phyloP scores from a whole-genome alignment of 1,140 invertebrate species.

The Sycophaga agraensis region DNA sequence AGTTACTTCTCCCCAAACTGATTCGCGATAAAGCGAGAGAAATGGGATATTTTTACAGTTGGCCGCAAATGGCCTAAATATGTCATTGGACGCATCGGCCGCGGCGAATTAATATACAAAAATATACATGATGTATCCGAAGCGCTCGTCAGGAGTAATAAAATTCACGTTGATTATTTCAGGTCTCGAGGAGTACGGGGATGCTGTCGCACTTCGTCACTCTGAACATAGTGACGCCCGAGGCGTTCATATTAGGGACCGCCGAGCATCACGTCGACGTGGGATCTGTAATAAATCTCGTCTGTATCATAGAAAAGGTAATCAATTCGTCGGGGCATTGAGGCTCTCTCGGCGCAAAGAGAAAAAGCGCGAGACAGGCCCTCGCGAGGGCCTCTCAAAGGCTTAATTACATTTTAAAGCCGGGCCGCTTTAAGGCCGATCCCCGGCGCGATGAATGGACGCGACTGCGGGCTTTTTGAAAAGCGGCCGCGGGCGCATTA shows the following conservation, averaged over 20 bases:
- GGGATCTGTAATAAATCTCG: constrained; percentile 85
- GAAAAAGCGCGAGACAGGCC: too few relatives aligned
- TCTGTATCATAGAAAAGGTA: constrained; percentile 92
- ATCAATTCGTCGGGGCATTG: too few relatives aligned
- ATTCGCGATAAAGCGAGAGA: too few relatives aligned
- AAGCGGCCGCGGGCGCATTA: too few relatives aligned
- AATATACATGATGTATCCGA: neutral
- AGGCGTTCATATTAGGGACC: constrained; percentile 83
- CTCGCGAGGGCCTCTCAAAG: neutral
- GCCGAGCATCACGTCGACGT: constrained; percentile 87
- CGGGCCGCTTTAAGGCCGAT: neutral
- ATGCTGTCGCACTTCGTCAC: constrained; percentile 86
- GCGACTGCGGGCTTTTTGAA: too few relatives aligned
- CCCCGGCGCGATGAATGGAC: neutral
- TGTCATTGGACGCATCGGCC: too few relatives aligned
- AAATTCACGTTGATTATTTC: constrained; percentile 41
- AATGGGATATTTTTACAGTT: too few relatives aligned
- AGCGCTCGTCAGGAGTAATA: too few relatives aligned
- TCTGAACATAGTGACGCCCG: constrained; percentile 83
- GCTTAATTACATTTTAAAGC: constrained; percentile 14
- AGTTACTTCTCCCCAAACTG: too few relatives aligned
- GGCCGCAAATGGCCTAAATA: too few relatives aligned
- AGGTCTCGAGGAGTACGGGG: constrained; percentile 84
- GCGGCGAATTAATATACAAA: too few relatives aligned
- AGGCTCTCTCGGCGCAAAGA: too few relatives aligned